Percentiles rank a stretch among this genome's conserved stretches.
Conservation (phyloP, 2,113 vertebrate species). For the Paramormyrops kingsleyae region DNA sequence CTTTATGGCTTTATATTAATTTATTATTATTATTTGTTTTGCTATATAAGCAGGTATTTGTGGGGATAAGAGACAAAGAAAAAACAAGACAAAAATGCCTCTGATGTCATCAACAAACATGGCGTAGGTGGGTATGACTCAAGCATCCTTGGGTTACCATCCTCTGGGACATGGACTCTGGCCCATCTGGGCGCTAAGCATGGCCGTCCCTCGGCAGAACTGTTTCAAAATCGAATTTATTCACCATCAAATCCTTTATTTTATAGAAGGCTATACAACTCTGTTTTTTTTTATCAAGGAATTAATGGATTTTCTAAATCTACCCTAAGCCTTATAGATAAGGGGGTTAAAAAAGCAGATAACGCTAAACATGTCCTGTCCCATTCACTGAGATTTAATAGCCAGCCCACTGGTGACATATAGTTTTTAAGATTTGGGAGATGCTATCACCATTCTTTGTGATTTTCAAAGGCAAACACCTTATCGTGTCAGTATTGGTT, state of each 20-base stretch:
- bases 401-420: slow-evolving; percentile 71
- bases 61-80: background rate
- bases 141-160: background rate
- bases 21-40: background rate
- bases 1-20: background rate
- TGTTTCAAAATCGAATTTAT: slow-evolving; percentile 76
- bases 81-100: background rate
- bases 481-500: slow-evolving; percentile 61
- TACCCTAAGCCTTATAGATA: slow-evolving; percentile 72
- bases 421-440: slow-evolving; percentile 63
- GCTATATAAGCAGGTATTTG: background rate
- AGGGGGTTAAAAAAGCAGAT: slow-evolving; percentile 76
- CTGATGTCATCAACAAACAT: background rate
- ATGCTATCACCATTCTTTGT: slow-evolving; percentile 72
- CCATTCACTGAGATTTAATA: slow-evolving; percentile 66
- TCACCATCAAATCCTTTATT: slow-evolving; percentile 71
- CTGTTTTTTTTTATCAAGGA: slow-evolving; percentile 73
- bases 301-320: slow-evolving; percentile 92
- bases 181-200: slow-evolving; percentile 60
- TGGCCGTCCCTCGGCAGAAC: slow-evolving; percentile 43
- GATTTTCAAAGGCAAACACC: slow-evolving; percentile 58
- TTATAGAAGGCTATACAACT: slow-evolving; percentile 76
- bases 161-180: background rate
- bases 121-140: background rate
- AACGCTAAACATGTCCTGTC: slow-evolving; percentile 70